A percentile compares a stretch with the other conserved stretches of the same genome.
These are phyloP conservation scores for Eudasyphora cyanicolor DNA, from an alignment of 2,888 invertebrate species.

Conservation along the genomic window DNA sequence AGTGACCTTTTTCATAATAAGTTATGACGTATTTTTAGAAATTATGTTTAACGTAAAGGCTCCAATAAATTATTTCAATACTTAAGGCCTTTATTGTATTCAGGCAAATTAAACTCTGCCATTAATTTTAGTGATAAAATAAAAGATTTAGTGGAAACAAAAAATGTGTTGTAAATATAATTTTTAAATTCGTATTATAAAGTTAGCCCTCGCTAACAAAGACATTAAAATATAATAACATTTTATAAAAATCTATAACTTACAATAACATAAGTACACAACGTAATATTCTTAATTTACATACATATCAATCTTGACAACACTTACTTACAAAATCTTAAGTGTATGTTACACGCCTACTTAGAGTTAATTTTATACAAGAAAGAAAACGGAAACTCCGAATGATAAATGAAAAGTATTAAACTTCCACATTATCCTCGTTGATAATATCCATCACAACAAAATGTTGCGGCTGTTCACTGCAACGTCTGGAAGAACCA, in stretches of 20 bases:
- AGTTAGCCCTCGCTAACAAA: neutral
- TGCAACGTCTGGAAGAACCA: constrained; percentile 36
- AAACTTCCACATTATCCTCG: constrained; percentile 69
- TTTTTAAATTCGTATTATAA: neutral
- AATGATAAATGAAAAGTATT: neutral
- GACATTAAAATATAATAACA: neutral
- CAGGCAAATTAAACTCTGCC: no score
- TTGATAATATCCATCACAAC: constrained; percentile 73
- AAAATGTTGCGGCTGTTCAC: constrained; percentile 67
- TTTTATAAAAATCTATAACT: constrained; percentile 17
- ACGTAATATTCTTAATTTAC: neutral
- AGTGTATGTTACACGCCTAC: neutral
- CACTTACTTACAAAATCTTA: neutral
- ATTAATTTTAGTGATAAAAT: no score
- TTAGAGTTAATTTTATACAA: neutral
- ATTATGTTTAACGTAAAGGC: no score
- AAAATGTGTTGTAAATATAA: no score
- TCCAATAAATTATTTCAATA: no score
- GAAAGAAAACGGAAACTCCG: neutral
- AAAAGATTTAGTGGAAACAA: no score
- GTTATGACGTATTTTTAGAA: no score
- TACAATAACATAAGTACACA: neutral
- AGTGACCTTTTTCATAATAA: no score
- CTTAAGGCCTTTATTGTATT: no score
- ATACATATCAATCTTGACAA: neutral